Conservation (phyloP, 2,797 vertebrate species). For the Macropus fuliginosus region DNA sequence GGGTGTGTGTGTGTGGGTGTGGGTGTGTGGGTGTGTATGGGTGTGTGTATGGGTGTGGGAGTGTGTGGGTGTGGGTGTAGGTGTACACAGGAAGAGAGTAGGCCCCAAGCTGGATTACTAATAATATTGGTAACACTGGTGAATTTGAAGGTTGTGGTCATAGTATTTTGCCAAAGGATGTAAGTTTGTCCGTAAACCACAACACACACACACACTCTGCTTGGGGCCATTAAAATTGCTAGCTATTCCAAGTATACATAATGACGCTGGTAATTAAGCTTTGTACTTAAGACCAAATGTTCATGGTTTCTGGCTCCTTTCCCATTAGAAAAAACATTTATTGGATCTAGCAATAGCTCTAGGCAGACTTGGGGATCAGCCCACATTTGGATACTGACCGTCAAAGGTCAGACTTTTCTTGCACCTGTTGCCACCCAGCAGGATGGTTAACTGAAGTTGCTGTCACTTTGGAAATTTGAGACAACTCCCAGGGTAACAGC, state of each 20-base stretch:
- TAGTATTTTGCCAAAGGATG: background rate
- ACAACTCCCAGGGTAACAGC: slow-evolving; percentile 58
- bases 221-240: background rate
- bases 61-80: background rate
- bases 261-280: background rate
- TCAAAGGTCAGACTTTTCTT: slow-evolving; percentile 4
- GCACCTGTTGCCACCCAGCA: slow-evolving; percentile 59
- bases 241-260: background rate
- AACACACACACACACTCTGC: background rate
- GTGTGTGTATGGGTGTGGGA: background rate
- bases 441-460: slow-evolving; percentile 18
- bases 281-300: background rate
- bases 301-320: background rate
- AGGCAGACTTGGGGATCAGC: slow-evolving; percentile 17
- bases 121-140: background rate
- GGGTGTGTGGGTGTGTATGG: background rate
- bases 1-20: background rate
- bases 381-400: background rate
- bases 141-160: background rate
- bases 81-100: background rate
- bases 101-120: background rate
- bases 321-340: background rate
- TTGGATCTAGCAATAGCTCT: background rate
- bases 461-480: slow-evolving; percentile 66
- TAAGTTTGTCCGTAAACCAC: background rate